Evolutionary conservation across 64 coral and sea anemone species (phyloP).

Genomic region (Catalaphyllia jardinei): DNA sequence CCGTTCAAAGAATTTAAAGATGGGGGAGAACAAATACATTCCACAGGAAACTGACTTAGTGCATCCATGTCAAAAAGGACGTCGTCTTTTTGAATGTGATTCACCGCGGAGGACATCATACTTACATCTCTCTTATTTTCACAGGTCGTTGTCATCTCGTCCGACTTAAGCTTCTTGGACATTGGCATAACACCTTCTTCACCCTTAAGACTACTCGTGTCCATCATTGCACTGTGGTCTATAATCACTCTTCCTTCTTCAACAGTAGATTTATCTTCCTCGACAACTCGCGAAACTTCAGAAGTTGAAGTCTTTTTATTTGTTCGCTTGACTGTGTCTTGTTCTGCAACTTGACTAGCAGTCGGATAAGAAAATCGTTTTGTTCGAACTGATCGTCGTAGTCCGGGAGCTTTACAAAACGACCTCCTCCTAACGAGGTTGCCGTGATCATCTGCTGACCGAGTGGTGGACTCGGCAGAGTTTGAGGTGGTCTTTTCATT

Average conservation of each 20-base stretch:
- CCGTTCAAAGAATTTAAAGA: not conserved
- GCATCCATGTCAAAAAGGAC: slow-evolving; percentile 59
- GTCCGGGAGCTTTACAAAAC: slow-evolving; percentile 13
- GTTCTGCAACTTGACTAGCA: not conserved
- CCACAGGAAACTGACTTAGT: slow-evolving; percentile 60
- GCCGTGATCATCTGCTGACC: not conserved
- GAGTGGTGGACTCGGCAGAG: not conserved
- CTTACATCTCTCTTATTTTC: not conserved
- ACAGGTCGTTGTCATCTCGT: not conserved
- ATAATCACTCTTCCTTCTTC: not conserved
- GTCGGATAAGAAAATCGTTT: slow-evolving; percentile 48
- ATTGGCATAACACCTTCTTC: not conserved
- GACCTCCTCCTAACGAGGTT: not conserved
- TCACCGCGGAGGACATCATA: not conserved
- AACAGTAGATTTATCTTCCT: not conserved
- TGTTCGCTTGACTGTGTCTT: not conserved
- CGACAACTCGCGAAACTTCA: not conserved
- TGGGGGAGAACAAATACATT: slow-evolving; percentile 15
- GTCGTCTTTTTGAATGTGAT: not conserved
- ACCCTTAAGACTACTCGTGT: not conserved
- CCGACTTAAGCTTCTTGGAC: not conserved
- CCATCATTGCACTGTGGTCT: not conserved
- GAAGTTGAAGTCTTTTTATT: not conserved
- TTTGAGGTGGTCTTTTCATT: not conserved
- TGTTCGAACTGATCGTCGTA: slow-evolving; percentile 6